Evolutionary conservation across 2,113 vertebrate species (phyloP).

Genomic region (Cyanocitta stelleri): DNA sequence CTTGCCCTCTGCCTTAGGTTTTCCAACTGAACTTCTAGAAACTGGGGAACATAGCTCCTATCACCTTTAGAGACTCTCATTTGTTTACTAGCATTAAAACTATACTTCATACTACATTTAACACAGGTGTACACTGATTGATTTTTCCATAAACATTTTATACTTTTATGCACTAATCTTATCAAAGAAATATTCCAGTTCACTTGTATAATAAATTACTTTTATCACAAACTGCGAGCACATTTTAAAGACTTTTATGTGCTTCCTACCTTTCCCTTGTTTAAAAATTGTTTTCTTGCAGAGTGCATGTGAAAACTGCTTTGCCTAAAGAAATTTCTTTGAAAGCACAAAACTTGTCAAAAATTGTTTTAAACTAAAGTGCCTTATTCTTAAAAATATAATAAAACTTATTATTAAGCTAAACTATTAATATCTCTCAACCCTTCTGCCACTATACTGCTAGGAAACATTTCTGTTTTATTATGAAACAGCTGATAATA

Average conservation of each 20-base stretch:
- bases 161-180: not conserved
- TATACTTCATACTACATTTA: not conserved
- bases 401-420: not conserved
- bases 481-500: not conserved
- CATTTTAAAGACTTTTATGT: not conserved
- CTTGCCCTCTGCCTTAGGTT: not conserved
- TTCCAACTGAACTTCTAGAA: not conserved
- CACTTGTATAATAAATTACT: not conserved
- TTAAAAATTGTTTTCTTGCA: conserved; percentile 16
- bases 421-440: not conserved
- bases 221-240: not conserved
- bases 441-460: not conserved
- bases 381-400: not conserved
- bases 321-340: not conserved
- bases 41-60: not conserved
- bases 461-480: not conserved
- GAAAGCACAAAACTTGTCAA: not conserved
- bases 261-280: not conserved
- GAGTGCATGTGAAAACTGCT: not conserved
- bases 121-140: not conserved
- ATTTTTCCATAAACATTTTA: not conserved
- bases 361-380: not conserved
- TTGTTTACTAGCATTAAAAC: not conserved
- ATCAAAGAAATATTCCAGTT: not conserved
- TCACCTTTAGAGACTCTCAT: not conserved